Evolutionary conservation across 2,797 vertebrate genomes (phyloP), one percentile per base, ranked within the genome.

Genomic region (Sebastes hopkinsi): DNA sequence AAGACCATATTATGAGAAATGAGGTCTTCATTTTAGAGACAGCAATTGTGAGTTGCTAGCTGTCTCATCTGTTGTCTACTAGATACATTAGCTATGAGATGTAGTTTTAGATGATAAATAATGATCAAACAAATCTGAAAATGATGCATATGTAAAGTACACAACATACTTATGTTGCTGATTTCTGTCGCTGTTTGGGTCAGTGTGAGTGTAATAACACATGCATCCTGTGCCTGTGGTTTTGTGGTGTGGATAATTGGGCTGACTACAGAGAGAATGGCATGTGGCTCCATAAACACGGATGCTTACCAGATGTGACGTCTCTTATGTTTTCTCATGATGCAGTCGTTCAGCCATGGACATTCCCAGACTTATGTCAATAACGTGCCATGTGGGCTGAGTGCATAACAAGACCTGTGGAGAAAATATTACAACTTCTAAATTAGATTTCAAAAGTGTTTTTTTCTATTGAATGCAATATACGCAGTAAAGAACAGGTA

Each of bases 221-320:
- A 72, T 82, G 75, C 70, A 86, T 89, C 81, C 81, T 79, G 75
- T 67, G 88, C 62, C 75, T 87, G 91, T 62, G 91, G 89, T 89
- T 91, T 89, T 87, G 89, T 86, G 83, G 77, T 58, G 79, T 81
- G 87, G 72, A 74, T 90, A 90, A 91, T 82, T 87, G 80, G 75
- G 77, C 79, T 77, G 87, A 88, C 79, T 83, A 84, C 82, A 88
- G 77, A 90, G 79, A 80, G 85, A 87, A 87, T 79, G 84, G 82
- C 88, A 90, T 92, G 92, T 88, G 83, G 90, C 85, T 82, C 77
- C 77, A 87, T 91, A 87, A 93, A 92, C 86, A 77, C 32, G 60
- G 78, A 91, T 90, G 88, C 64, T 83, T 87, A 87, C 90, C 90
- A 94, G 86, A 93, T 94, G 93, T 87, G 82, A 82, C 68, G 11